phyloP scores from a whole-genome alignment of 2,113 vertebrate genomes.

The Gopherus flavomarginatus region DNA sequence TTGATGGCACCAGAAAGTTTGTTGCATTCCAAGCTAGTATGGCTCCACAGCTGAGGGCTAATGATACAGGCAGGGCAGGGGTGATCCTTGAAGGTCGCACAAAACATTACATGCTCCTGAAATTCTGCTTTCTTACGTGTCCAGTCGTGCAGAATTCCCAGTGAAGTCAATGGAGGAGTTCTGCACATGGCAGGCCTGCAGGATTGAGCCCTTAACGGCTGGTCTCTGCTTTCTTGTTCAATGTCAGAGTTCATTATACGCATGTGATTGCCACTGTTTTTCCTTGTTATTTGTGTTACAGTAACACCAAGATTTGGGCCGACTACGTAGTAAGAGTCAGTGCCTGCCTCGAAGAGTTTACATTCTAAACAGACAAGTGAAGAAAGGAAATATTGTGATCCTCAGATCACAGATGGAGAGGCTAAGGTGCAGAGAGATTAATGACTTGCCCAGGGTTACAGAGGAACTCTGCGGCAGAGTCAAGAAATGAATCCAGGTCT shows the following conservation, averaged over 20 bases:
- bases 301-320: not conserved
- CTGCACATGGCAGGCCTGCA: rapidly evolving
- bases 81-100: not conserved
- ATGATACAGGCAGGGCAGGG: not conserved
- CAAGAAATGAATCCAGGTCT: too few relatives aligned
- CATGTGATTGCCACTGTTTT: not conserved
- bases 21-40: too few relatives aligned
- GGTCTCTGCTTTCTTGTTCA: not conserved
- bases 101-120: not conserved
- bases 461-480: too few relatives aligned
- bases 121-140: too few relatives aligned
- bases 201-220: not conserved
- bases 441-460: too few relatives aligned
- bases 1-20: not conserved
- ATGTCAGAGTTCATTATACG: not conserved
- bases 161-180: not conserved
- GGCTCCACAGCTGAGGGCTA: not conserved
- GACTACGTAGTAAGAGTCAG: too few relatives aligned
- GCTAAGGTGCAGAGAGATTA: too few relatives aligned
- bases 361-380: too few relatives aligned
- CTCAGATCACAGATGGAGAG: too few relatives aligned
- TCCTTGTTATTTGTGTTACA: not conserved
- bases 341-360: too few relatives aligned
- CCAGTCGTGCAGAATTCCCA: not conserved
- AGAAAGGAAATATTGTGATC: too few relatives aligned